phyloP scores from a whole-genome alignment of 2,888 invertebrate genomes.

The Venusia cambrica region DNA sequence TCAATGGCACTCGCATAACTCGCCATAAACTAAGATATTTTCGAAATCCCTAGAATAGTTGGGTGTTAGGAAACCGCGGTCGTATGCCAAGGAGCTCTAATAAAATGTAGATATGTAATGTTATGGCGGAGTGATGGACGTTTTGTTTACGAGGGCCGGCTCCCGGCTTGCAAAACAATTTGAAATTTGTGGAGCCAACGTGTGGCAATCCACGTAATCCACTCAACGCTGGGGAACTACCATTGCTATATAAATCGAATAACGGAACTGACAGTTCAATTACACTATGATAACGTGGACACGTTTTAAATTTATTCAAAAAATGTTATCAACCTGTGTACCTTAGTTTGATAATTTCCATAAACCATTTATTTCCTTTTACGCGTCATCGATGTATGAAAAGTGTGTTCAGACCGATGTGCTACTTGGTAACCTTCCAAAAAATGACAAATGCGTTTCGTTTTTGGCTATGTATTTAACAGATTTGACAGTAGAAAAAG shows the following conservation, averaged over 20 bases:
- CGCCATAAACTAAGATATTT: constrained; percentile 45
- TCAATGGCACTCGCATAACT: constrained; percentile 57
- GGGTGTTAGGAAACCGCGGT: constrained; percentile 49
- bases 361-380: constrained; percentile 14
- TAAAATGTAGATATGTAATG: constrained; percentile 45
- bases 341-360: too few species aligned
- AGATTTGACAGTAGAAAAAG: constrained; percentile 16
- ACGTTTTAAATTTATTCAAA: too few species aligned
- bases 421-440: constrained; percentile 25
- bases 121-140: constrained; percentile 46
- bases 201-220: constrained; percentile 50
- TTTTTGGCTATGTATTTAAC: constrained; percentile 12
- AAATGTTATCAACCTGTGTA: constrained; percentile 9
- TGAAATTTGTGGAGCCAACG: constrained; percentile 43
- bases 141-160: constrained; percentile 57
- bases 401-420: constrained; percentile 9
- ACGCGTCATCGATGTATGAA: constrained; percentile 6
- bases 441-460: constrained; percentile 7
- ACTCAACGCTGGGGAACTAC: constrained; percentile 32
- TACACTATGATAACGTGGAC: constrained; percentile 22
- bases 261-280: constrained; percentile 24
- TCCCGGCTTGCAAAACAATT: constrained; percentile 49
- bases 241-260: constrained; percentile 42
- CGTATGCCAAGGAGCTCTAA: constrained; percentile 53
- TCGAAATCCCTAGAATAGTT: constrained; percentile 49